These are phyloP conservation scores for Erebia palarica DNA, from an alignment of 2,888 invertebrate genomes.

Conservation along the genomic window DNA sequence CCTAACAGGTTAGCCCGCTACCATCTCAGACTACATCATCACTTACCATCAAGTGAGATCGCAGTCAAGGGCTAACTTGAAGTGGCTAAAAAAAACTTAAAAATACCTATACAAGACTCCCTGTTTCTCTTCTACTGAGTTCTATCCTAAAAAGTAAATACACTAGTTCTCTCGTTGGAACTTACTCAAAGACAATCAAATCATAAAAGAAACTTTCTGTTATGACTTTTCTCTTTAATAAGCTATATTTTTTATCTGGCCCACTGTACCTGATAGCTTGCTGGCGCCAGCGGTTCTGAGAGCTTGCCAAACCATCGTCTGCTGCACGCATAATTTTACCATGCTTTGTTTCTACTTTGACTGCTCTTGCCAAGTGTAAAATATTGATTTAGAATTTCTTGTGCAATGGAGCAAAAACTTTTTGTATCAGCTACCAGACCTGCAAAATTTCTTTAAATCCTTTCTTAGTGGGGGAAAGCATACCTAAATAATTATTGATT, in stretches of 20 bases:
- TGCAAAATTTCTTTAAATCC: too few relatives aligned
- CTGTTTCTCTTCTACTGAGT: neutral
- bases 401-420: neutral
- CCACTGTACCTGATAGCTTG: slow-evolving; percentile 37
- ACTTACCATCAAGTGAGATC: too few relatives aligned
- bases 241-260: slow-evolving; percentile 24
- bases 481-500: too few relatives aligned
- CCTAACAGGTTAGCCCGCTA: too few relatives aligned
- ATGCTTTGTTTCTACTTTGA: slow-evolving; percentile 31
- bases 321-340: slow-evolving; percentile 37
- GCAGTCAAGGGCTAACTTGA: too few relatives aligned
- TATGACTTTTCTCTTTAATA: slow-evolving; percentile 19
- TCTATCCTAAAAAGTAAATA: neutral
- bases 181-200: neutral
- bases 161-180: neutral
- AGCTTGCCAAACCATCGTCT: slow-evolving; percentile 49
- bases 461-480: too few relatives aligned
- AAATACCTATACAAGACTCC: too few relatives aligned
- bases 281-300: slow-evolving; percentile 45
- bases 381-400: slow-evolving; percentile 20
- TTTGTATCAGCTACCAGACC: neutral
- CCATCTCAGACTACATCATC: too few relatives aligned
- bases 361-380: slow-evolving; percentile 35
- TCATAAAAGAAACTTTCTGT: slow-evolving; percentile 3
- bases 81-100: too few relatives aligned